Evolutionary conservation across 2,113 vertebrate genomes (phyloP), one percentile per base, ranked within the genome.

Genomic region (Platichthys flesus): DNA sequence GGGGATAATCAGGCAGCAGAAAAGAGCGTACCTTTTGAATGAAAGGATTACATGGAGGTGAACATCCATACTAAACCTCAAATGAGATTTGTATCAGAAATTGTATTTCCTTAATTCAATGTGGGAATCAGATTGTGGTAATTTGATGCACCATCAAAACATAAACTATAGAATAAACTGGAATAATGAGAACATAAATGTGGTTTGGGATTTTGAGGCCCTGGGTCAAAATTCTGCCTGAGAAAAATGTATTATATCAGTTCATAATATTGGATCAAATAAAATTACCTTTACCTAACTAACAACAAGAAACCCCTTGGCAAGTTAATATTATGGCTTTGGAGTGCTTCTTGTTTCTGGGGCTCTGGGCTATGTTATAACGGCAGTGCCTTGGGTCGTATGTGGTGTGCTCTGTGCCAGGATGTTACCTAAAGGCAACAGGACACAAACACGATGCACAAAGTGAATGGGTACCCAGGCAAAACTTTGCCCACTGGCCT

Each of bases 371-470:
- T 18, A 26, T 23, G 15, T 21, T 47, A 49, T 26, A 65, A 49
- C 49, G 14, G 23, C 26, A 26, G 0, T 49, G 42, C 23, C 21
- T 49, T 47, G 14, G 42, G 42, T 28, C 1, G 42, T 26, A 15
- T 26, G 61, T 23, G 16, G 40, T 6, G 9, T 5, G n/a, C 37
- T 42, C 61, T 63, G n/a, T 26, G 5, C 9, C 62, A 47, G 14
- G 47, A 26, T 23, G 60, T 15, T 4, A 64, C 21, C 40, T 26
- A 18, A 24, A 64, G 14, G 42, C 20, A 37, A 62, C 14, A 55
- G 9, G 31, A 68, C 66, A 55, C 55, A 52, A 21, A 51, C 42
- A 52, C 35, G 42, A 68, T 56, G 65, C 35, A 35, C 15, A 45
- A 28, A 31, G 20, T 6, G 3, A 5, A 14, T 3, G 12, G 20